Conservation (phyloP, 2,113 vertebrate species). For the Nymphicus hollandicus region DNA sequence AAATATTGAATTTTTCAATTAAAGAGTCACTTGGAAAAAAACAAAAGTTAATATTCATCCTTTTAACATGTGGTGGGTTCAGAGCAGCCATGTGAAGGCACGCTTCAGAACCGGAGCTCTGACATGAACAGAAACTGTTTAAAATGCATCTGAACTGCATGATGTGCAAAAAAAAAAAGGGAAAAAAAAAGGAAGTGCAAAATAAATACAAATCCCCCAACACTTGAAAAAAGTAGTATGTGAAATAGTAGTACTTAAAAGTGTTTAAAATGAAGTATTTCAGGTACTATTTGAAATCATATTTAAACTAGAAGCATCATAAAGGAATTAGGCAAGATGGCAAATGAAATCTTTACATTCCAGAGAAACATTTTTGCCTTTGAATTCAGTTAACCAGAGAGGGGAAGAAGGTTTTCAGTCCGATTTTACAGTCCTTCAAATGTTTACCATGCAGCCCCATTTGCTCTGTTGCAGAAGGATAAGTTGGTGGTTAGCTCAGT, state of each 20-base stretch:
- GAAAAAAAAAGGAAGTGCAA: rapidly evolving
- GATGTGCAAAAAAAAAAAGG: not conserved
- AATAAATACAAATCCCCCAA: not conserved
- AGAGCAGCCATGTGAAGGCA: not conserved
- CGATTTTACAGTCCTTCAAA: not conserved
- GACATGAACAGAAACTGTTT: not conserved
- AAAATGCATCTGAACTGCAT: not conserved
- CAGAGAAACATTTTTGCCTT: not conserved
- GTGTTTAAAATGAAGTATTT: not conserved
- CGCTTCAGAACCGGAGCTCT: not conserved
- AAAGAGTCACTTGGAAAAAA: slow-evolving; percentile 38
- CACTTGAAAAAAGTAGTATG: not conserved
- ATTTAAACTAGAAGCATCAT: not conserved
- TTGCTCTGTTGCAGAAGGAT: not conserved
- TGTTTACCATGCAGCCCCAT: rapidly evolving
- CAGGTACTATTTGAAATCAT: not conserved
- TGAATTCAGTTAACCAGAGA: not conserved
- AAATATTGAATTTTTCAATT: slow-evolving; percentile 63
- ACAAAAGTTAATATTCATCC: slow-evolving; percentile 37
- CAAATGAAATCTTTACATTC: not conserved
- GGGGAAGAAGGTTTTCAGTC: not conserved
- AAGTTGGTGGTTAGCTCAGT: not conserved
- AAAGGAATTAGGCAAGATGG: not conserved
- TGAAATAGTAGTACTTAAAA: not conserved
- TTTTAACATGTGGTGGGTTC: not conserved